Conservation (phyloP, 2,797 vertebrate genomes). For the Micropoecilia bifurca region DNA sequence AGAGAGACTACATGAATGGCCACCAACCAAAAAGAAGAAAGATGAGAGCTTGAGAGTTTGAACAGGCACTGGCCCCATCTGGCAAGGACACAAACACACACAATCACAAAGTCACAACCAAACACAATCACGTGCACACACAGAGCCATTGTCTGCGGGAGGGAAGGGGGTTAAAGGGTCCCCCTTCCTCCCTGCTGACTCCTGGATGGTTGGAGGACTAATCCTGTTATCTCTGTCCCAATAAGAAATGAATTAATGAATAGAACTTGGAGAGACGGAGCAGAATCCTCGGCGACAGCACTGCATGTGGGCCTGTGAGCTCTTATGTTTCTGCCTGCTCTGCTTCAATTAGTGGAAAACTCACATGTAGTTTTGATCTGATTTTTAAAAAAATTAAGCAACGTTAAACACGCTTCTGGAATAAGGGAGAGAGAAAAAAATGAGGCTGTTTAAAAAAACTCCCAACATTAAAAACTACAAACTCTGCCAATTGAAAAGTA, state of each 20-base stretch:
- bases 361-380: slow-evolving; percentile 4
- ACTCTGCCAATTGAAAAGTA: slow-evolving; percentile 42
- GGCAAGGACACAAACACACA: slow-evolving; percentile 60
- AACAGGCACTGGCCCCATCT: slow-evolving; percentile 62
- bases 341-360: slow-evolving; percentile 20
- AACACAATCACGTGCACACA: slow-evolving; percentile 38
- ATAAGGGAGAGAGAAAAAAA: background rate
- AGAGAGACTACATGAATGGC: slow-evolving; percentile 47
- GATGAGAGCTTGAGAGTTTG: slow-evolving; percentile 44
- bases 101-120: slow-evolving; percentile 47
- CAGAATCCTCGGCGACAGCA: slow-evolving; percentile 37
- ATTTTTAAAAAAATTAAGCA: slow-evolving; percentile 5
- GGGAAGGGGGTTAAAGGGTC: slow-evolving; percentile 56
- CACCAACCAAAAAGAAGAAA: slow-evolving; percentile 47
- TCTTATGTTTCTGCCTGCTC: slow-evolving; percentile 15
- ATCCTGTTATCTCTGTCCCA: slow-evolving; percentile 80
- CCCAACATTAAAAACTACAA: slow-evolving; percentile 19
- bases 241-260: slow-evolving; percentile 81
- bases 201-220: slow-evolving; percentile 71
- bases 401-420: background rate
- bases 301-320: slow-evolving; percentile 42
- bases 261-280: slow-evolving; percentile 46
- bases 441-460: slow-evolving; percentile 7
- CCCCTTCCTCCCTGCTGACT: slow-evolving; percentile 61
- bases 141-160: slow-evolving; percentile 61